Evolutionary conservation across 2,113 vertebrate genomes (phyloP).

Genomic region (Vulpes vulpes): DNA sequence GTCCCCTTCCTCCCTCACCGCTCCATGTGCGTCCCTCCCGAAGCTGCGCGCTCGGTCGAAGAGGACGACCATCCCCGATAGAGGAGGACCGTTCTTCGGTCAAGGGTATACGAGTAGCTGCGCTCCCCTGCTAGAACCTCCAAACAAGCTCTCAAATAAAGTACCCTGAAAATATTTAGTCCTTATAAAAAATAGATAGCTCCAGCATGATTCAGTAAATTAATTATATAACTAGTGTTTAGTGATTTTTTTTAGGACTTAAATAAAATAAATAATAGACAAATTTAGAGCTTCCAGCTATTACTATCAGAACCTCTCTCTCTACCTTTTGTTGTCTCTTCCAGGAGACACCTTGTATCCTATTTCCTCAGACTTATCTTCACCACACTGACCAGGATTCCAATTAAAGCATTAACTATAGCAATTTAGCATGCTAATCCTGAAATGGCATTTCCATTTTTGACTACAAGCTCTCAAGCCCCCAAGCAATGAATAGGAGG

Average conservation of each 20-base stretch:
- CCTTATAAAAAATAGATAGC: not conserved
- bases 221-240: not conserved
- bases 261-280: constrained; percentile 15
- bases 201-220: not conserved
- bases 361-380: not conserved
- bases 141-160: no score
- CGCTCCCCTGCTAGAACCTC: no score
- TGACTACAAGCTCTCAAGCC: not conserved
- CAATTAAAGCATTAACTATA: not conserved
- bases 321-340: not conserved
- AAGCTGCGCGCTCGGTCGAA: no score
- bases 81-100: no score
- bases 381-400: not conserved
- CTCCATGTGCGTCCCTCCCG: no score
- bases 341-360: not conserved
- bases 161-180: not conserved
- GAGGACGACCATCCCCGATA: no score
- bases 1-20: no score
- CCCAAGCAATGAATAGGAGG: not conserved
- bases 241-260: not conserved
- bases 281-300: not conserved
- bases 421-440: not conserved
- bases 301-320: not conserved
- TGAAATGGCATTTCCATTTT: not conserved
- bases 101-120: no score